A percentile compares a stretch with the other conserved stretches of the same genome.
These are phyloP conservation scores for Sympetrum striolatum DNA, from an alignment of 2,888 invertebrate genomes.

Conservation along the genomic window DNA sequence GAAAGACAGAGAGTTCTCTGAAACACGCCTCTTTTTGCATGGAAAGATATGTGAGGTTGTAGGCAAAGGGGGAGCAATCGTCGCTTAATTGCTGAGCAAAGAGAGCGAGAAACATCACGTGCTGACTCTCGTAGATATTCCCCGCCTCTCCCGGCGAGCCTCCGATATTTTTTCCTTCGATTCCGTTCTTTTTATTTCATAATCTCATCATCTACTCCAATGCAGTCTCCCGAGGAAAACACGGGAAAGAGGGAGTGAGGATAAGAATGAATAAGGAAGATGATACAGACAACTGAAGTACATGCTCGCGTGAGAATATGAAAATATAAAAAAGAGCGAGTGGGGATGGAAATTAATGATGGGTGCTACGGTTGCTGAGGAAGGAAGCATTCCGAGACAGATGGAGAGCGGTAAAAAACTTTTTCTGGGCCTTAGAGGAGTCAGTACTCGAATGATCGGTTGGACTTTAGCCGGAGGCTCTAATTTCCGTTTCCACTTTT, in stretches of 20 bases:
- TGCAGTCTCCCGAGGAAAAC: background rate
- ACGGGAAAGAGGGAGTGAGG: background rate
- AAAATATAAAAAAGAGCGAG: background rate
- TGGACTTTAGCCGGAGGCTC: no score
- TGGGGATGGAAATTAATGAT: background rate
- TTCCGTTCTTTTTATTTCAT: background rate
- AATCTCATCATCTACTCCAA: background rate
- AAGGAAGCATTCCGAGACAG: background rate
- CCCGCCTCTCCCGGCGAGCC: background rate
- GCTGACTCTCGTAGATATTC: background rate
- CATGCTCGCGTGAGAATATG: background rate
- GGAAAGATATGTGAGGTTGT: background rate
- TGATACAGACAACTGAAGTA: background rate
- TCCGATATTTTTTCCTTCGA: background rate
- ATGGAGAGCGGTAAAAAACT: no score
- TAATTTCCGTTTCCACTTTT: no score
- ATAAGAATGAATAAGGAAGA: background rate
- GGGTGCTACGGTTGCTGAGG: background rate
- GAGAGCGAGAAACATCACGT: background rate
- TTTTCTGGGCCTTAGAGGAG: no score
- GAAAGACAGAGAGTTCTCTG: background rate
- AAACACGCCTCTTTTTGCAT: background rate
- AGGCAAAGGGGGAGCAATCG: background rate
- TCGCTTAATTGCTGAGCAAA: background rate
- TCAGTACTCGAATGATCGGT: no score